Conservation (phyloP, 2,113 vertebrate species). For the Odocoileus virginianus region DNA sequence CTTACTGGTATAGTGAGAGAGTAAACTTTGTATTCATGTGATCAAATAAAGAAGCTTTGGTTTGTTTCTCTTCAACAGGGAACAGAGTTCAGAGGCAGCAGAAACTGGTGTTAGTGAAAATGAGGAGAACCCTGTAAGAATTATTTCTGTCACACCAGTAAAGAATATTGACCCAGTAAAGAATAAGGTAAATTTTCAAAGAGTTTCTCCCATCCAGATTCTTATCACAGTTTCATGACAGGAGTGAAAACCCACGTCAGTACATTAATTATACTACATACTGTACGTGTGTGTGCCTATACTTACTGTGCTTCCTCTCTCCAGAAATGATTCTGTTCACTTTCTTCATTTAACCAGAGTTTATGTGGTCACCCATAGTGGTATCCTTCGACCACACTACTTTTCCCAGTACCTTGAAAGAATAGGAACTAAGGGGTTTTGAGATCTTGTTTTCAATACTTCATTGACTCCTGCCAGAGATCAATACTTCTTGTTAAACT, state of each 20-base stretch:
- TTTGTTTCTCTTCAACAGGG: slow-evolving; percentile 79
- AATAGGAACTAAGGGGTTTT: not conserved
- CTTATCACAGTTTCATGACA: not conserved
- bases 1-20: not conserved
- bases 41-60: slow-evolving; percentile 22
- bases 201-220: not conserved
- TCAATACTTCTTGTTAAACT: not conserved
- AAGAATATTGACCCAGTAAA: slow-evolving; percentile 86
- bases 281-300: not conserved
- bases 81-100: slow-evolving; percentile 85
- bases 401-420: not conserved
- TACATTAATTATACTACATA: not conserved
- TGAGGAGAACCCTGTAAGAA: slow-evolving; percentile 94
- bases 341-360: not conserved
- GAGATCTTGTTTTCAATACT: not conserved
- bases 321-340: not conserved
- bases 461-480: not conserved
- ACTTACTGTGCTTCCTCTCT: not conserved
- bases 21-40: not conserved
- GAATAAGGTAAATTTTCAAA: slow-evolving; percentile 79
- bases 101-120: slow-evolving; percentile 94
- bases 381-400: not conserved
- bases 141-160: slow-evolving; percentile 86
- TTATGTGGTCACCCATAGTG: not conserved
- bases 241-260: not conserved